Evolutionary conservation across 2,797 vertebrate genomes (phyloP).

Genomic region (Amblyopsis hoosieri): DNA sequence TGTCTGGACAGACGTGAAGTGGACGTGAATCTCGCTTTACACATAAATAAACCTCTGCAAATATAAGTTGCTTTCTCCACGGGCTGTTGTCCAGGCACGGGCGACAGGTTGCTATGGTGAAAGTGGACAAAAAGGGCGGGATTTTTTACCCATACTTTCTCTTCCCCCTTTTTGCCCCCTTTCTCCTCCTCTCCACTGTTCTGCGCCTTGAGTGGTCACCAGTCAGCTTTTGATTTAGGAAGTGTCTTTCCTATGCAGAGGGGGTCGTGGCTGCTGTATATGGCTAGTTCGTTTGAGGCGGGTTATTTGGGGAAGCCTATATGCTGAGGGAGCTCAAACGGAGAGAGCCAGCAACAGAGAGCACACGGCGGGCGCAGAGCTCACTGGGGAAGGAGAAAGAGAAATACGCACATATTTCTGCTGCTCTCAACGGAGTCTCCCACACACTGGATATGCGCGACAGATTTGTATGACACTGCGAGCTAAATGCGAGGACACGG

Average conservation of each 20-base stretch:
- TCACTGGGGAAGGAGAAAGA: slow-evolving; percentile 21
- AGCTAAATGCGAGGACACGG: slow-evolving; percentile 12
- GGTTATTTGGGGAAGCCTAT: slow-evolving; percentile 74
- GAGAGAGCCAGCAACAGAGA: slow-evolving; percentile 3
- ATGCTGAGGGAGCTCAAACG: slow-evolving; percentile 66
- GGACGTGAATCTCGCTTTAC: slow-evolving; percentile 41
- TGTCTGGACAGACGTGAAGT: slow-evolving; percentile 56
- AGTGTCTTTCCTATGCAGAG: slow-evolving; percentile 84
- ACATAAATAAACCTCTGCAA: slow-evolving; percentile 20
- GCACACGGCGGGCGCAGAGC: not conserved
- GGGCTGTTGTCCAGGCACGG: slow-evolving; percentile 65
- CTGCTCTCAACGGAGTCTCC: slow-evolving; percentile 33
- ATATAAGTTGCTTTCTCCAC: slow-evolving; percentile 64
- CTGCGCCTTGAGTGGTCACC: slow-evolving; percentile 75
- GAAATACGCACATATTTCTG: slow-evolving; percentile 55
- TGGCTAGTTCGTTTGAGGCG: slow-evolving; percentile 73
- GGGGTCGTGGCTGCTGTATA: slow-evolving; percentile 71
- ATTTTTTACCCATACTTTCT: slow-evolving; percentile 44
- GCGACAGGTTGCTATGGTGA: slow-evolving; percentile 52
- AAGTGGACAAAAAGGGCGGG: slow-evolving; percentile 69
- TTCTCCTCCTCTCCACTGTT: slow-evolving; percentile 7
- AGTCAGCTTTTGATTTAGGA: slow-evolving; percentile 82
- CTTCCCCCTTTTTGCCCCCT: slow-evolving; percentile 11
- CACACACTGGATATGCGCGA: slow-evolving; percentile 57
- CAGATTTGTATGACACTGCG: slow-evolving; percentile 42